Conservation (phyloP, 2,888 invertebrate genomes). For the Cantharis rustica region DNA sequence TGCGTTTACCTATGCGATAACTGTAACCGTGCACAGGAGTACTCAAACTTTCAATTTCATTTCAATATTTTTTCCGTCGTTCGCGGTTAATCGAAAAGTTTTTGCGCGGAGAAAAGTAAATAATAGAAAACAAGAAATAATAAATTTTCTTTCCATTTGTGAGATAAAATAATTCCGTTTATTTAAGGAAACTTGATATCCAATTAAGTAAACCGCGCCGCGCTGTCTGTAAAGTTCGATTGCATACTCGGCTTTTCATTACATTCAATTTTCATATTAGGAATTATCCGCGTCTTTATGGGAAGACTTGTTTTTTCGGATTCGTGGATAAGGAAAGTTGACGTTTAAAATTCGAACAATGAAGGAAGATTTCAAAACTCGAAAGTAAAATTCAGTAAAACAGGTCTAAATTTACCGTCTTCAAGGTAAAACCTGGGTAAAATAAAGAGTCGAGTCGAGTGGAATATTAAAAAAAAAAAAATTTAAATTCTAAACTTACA, state of each 20-base stretch:
- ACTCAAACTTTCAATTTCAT: not conserved
- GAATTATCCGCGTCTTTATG: not conserved
- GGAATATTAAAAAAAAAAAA: not conserved
- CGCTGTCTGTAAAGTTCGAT: slow-evolving; percentile 46
- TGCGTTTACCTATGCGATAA: not conserved
- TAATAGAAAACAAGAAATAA: not conserved
- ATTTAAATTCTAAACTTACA: not conserved
- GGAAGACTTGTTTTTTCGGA: not conserved
- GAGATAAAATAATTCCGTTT: slow-evolving; percentile 36
- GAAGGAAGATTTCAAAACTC: not conserved
- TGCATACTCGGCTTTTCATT: slow-evolving; percentile 26
- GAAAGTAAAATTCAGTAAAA: not conserved
- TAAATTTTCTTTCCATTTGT: not conserved
- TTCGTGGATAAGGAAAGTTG: not conserved
- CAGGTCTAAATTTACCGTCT: not conserved
- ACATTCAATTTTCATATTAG: slow-evolving; percentile 6
- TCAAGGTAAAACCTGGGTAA: not conserved
- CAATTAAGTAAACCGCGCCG: slow-evolving; percentile 49
- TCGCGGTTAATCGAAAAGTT: not conserved
- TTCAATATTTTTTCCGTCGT: not conserved
- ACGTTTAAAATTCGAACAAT: not conserved
- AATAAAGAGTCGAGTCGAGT: not conserved
- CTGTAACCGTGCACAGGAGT: not conserved
- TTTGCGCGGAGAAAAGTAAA: not conserved
- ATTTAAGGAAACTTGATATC: slow-evolving; percentile 51